Base-by-base conservation (phyloP, 2,113 vertebrate species). In the Istiophorus platypterus region DNA sequence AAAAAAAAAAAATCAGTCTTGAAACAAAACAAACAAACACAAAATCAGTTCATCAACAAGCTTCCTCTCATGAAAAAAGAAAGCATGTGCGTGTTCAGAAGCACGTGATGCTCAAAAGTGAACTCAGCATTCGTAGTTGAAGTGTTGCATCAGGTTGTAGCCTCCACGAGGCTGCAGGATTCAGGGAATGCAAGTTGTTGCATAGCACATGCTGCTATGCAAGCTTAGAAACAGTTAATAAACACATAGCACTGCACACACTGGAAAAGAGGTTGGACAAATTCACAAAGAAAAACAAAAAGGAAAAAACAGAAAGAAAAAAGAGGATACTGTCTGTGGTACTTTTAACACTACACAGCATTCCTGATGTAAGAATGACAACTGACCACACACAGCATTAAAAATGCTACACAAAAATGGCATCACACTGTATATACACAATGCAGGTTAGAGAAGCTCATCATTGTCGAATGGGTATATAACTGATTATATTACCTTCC, bases 171-270 rank as follows among this genome's bases (percentile, higher is more conserved):
- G 90, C 89, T 74, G 88, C 75, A 68, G 89, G 90, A 77, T 66
- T 89, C 86, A 65, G 85, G 91, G 88, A 85, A 91, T 86, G 90
- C 82, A 81, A 71, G 84, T 91, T 71, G 76, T 92, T 93, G 91
- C 94, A 94, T 95, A 95, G 93, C 92, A 39, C 95, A 95, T 95
- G 94, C 94, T 95, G 93, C 94, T 95, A 95, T 94, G 92, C 92
- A 91, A 88, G 71, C 81, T 89, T 74, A 86, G 84, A 93, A 84
- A 95, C 91, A 88, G 86, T 91, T 91, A 87, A 82, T n/a, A 90
- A 87, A 95, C 94, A 93, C 87, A 54, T 71, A 92, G 93, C 91
- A 95, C 84, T 88, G 90, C 92, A 94, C 93, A 92, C 92, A 93
- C 83, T 65, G 89, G 88, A 83, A 63, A 83, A 76, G 77, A 88